phyloP scores from a whole-genome alignment of 53 echinoderm and acorn worm species.

The Holothuria leucospilota region DNA sequence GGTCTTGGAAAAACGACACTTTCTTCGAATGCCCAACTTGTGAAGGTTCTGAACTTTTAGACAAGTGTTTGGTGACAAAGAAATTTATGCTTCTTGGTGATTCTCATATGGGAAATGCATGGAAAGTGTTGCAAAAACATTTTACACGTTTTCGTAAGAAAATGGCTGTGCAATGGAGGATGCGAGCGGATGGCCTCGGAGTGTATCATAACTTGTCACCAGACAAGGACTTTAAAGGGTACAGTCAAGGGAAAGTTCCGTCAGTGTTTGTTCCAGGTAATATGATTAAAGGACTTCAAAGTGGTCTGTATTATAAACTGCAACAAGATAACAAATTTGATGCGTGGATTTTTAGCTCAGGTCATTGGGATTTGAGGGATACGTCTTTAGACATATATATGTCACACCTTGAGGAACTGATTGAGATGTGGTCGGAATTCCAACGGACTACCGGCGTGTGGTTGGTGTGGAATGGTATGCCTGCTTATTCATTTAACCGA shows the following conservation, averaged over 20 bases:
- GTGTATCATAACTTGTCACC: slow-evolving; percentile 27
- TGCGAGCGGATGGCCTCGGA: neutral
- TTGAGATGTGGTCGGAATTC: neutral
- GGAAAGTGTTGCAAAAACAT: neutral
- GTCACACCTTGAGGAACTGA: neutral
- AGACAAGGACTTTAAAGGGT: neutral
- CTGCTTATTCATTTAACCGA: slow-evolving; percentile 10
- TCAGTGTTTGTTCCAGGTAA: neutral
- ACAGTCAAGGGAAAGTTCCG: neutral
- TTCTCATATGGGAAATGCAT: slow-evolving; percentile 3
- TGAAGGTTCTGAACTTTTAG: neutral
- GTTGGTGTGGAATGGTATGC: slow-evolving; percentile 16
- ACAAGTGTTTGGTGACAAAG: slow-evolving; percentile 4
- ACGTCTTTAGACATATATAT: neutral
- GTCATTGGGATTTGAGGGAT: slow-evolving; percentile 36
- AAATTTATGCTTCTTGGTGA: slow-evolving; percentile 25
- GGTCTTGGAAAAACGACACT: neutral
- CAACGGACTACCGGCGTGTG: neutral
- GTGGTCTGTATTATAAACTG: neutral
- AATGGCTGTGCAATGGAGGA: neutral
- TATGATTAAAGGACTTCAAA: slow-evolving; percentile 1
- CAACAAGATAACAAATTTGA: neutral
- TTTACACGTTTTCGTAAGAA: too few species aligned
- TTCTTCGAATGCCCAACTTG: neutral
- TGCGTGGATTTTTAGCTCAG: slow-evolving; percentile 25